A percentile compares a stretch with the other conserved stretches of the same genome.
phyloP scores from a whole-genome alignment of 2,113 vertebrate species.

The Lonchura striata region DNA sequence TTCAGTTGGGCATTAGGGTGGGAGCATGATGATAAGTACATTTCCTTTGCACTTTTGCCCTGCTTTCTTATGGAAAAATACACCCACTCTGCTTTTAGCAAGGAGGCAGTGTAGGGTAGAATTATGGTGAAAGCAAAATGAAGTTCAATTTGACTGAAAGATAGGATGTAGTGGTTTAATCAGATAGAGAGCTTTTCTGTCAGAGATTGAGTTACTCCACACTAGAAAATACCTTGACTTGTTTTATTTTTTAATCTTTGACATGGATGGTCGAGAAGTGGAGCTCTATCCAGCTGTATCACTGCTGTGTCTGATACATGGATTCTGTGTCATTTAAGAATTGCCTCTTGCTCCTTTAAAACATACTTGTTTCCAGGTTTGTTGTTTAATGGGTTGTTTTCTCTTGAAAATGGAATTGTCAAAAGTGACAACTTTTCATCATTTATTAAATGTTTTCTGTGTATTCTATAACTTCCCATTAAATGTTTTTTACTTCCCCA shows the following conservation, averaged over 20 bases:
- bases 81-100: not conserved
- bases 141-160: not conserved
- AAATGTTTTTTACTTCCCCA: not conserved
- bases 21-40: not conserved
- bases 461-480: not conserved
- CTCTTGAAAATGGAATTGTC: not conserved
- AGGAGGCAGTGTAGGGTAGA: not conserved
- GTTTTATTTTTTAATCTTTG: not conserved
- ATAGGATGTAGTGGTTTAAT: not conserved
- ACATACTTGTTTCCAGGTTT: not conserved
- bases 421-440: not conserved
- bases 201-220: not conserved
- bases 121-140: not conserved
- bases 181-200: not conserved
- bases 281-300: not conserved
- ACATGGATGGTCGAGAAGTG: not conserved
- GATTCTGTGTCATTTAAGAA: not conserved
- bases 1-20: not conserved
- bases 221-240: not conserved
- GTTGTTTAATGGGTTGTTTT: not conserved
- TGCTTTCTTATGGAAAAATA: not conserved
- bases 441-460: not conserved
- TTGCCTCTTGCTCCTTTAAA: not conserved
- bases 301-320: not conserved
- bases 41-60: not conserved